These are phyloP conservation scores for Myotis pilosus DNA, from an alignment of 2,797 vertebrate species.

Conservation along the genomic window DNA sequence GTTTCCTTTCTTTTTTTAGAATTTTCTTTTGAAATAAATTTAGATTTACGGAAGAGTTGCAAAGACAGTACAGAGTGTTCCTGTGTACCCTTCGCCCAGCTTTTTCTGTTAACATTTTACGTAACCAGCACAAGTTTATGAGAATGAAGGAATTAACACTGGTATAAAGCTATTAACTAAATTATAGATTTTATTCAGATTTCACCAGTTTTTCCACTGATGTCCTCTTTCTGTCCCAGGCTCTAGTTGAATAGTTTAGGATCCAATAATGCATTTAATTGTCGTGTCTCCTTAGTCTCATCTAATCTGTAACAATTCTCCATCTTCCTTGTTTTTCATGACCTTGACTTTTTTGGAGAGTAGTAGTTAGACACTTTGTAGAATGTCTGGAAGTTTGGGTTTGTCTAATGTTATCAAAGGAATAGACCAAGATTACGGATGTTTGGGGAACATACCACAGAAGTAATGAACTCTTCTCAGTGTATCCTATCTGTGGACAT, in stretches of 20 bases:
- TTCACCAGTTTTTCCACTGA: background rate
- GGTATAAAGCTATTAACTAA: background rate
- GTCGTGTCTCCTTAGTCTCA: background rate
- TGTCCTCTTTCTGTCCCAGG: background rate
- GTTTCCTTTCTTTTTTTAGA: background rate
- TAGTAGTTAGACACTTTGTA: background rate
- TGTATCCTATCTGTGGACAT: background rate
- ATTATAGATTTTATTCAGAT: background rate
- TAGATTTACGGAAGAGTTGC: background rate
- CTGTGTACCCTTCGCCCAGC: background rate
- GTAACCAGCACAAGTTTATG: background rate
- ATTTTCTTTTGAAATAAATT: constrained; percentile 35
- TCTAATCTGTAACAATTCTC: background rate
- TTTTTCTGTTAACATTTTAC: constrained; percentile 7
- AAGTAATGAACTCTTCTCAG: background rate
- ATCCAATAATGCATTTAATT: background rate
- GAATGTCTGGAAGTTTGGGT: background rate
- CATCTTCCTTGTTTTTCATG: background rate
- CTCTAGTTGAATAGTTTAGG: background rate
- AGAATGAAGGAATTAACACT: background rate
- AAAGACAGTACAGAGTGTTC: background rate
- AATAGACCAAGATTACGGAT: background rate
- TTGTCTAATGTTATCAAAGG: background rate
- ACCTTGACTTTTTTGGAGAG: background rate
- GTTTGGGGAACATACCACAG: background rate